These are phyloP conservation scores for Setophaga coronata DNA, from an alignment of 2,113 vertebrate species.

Conservation along the genomic window DNA sequence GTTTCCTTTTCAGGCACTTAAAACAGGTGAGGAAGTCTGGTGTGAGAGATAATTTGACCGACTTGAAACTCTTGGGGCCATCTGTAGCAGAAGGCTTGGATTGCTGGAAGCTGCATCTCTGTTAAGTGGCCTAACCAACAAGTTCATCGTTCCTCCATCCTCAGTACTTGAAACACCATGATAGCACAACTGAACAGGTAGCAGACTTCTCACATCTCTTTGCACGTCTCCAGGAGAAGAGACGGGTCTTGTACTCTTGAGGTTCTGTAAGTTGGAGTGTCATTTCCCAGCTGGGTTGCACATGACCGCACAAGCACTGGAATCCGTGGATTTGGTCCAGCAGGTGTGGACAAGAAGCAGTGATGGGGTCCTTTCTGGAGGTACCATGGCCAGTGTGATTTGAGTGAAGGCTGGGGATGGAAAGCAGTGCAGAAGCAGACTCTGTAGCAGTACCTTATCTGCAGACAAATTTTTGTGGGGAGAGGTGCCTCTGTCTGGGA, in stretches of 20 bases:
- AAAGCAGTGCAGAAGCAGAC: not conserved
- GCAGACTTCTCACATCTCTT: not conserved
- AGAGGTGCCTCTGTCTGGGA: not conserved
- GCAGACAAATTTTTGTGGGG: not conserved
- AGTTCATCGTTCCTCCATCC: not conserved
- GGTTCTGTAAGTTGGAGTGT: not conserved
- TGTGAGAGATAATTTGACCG: not conserved
- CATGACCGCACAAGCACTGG: accelerated
- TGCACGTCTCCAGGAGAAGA: not conserved
- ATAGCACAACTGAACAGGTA: not conserved
- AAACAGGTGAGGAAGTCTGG: not conserved
- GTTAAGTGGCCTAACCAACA: not conserved
- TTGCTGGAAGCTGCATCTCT: not conserved
- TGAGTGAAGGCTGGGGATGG: not conserved
- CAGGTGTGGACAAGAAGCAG: accelerated
- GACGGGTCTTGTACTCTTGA: not conserved
- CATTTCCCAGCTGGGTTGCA: not conserved
- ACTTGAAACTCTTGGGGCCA: not conserved
- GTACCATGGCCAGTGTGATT: not conserved
- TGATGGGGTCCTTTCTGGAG: not conserved
- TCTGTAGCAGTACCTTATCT: not conserved
- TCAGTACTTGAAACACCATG: not conserved
- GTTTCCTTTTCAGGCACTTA: not conserved
- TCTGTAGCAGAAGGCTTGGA: not conserved
- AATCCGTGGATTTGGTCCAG: not conserved